Evolutionary conservation across 2,113 vertebrate genomes (phyloP), one percentile per base, ranked within the genome.

Genomic region (Copsychus sechellarum): DNA sequence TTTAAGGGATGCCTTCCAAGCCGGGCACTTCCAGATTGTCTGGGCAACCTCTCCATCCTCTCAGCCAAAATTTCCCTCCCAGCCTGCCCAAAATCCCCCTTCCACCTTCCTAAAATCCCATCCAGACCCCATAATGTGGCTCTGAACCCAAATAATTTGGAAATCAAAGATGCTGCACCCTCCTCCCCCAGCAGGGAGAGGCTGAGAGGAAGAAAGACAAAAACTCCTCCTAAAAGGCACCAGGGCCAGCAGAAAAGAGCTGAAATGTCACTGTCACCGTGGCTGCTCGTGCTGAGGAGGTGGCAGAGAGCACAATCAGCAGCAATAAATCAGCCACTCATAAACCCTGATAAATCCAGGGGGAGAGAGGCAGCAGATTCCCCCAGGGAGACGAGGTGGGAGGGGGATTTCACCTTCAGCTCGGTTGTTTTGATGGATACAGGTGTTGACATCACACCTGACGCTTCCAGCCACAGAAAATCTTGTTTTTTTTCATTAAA

Each of bases 321-420:
- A 57, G 58, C 2, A 11, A 71, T 77, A 81, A 92, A 89, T 89
- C 54, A 76, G 51, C 4, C 11, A 21, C 42, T 50, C 25, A 26
- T 50, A 26, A 50, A 51, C 16, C 50, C 50, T 51, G 26, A 28
- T 16, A 26, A 51, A 2, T 42, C 40, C 47, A 5, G 3, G 45
- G 58, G 33, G 17, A 20, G 31, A 9, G 38, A 66, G 40, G 24
- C 15, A 4, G 67, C 33, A 13, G 29, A 56, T 61, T 18, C 56
- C 28, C 31, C 6, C 10, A 2, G 42, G 50, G 53, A 22, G 40
- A 24, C 6, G 8, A 1, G 22, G 5, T 20, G 3, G 2, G 64
- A 25, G 66, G 8, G 18, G 40, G 22, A 40, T 8, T 10, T 6
- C 8, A 11, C 7, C n/a, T 11, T 24, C 40, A 48, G 31, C 28